Conservation (phyloP, 2,797 vertebrate species). For the Manis crassicaudata region DNA sequence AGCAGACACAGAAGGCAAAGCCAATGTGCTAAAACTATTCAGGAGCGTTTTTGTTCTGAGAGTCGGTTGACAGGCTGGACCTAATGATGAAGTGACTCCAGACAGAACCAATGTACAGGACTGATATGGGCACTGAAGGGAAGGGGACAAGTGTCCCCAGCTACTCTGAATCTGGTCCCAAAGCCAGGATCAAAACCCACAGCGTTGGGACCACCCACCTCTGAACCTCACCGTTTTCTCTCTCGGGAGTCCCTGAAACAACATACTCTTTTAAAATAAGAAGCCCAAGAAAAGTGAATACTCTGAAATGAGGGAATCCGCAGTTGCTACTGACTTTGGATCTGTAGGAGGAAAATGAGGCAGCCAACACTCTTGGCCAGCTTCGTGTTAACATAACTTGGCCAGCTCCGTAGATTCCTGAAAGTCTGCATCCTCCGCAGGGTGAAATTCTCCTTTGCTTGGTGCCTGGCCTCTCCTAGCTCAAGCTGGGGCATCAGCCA, state of each 20-base stretch:
- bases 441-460: not conserved
- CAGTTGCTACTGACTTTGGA: conserved; percentile 6
- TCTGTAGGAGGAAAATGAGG: not conserved
- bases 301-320: not conserved
- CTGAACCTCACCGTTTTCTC: not conserved
- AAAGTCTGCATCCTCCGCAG: conserved; percentile 41
- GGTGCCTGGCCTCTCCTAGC: not conserved
- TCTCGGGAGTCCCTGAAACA: not conserved
- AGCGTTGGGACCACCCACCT: not conserved
- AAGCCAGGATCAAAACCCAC: not conserved
- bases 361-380: conserved; percentile 39
- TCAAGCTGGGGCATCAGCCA: not conserved
- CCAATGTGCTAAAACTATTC: not conserved
- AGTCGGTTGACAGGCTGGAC: not conserved
- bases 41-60: not conserved
- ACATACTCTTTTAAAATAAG: not conserved
- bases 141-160: not conserved
- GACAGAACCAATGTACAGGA: not conserved
- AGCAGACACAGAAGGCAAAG: not conserved
- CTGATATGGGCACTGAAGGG: not conserved
- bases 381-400: conserved; percentile 23
- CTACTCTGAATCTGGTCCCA: not conserved
- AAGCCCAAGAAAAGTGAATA: not conserved
- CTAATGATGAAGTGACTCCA: not conserved
- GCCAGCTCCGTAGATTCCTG: conserved; percentile 35